Conservation (phyloP, 2,113 vertebrate genomes). For the Setophaga petechia region DNA sequence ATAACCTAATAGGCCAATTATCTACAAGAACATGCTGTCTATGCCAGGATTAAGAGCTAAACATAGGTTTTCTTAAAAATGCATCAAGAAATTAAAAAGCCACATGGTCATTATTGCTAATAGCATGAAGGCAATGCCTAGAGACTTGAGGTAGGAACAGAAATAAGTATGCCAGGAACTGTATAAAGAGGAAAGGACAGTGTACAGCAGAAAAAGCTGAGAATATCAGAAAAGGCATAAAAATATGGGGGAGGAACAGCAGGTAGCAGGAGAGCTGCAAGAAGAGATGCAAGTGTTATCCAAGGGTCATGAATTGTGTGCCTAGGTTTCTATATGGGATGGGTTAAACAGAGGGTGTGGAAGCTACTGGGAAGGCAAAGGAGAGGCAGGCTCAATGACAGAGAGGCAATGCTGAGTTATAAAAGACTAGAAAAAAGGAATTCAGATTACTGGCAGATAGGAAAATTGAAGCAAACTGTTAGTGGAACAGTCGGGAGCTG, state of each 20-base stretch:
- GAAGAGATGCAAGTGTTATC: background rate
- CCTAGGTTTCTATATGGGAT: background rate
- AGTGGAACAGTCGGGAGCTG: background rate
- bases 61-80: constrained; percentile 15
- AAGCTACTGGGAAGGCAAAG: background rate
- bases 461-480: background rate
- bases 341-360: background rate
- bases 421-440: background rate
- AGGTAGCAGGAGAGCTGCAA: background rate
- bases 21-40: background rate
- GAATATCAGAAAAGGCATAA: background rate
- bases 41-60: background rate
- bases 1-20: constrained; percentile 35
- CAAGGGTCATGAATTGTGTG: background rate
- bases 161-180: background rate
- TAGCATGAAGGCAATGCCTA: background rate
- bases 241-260: background rate
- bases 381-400: background rate
- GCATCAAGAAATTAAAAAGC: background rate
- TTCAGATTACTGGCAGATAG: background rate
- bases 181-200: background rate
- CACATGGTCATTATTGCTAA: background rate
- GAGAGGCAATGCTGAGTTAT: background rate
- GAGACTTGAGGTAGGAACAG: background rate
- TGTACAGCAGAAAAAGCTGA: background rate